These are phyloP conservation scores for human (Homo sapiens) DNA, from an alignment of 2,113 vertebrate genomes.

Conservation along the genomic window GRCh38 chr7:48329001-48329500, in stretches of 20 bases:
- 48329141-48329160: not conserved
- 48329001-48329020: not conserved
- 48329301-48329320: not conserved
- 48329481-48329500: not conserved
- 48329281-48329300: not conserved
- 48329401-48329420: too few relatives aligned
- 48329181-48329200: not conserved
- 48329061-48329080: not conserved
- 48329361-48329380: not conserved
- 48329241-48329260: not conserved
- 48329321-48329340: not conserved
- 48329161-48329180: too few relatives aligned
- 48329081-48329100: not conserved
- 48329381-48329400: not conserved
- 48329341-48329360: not conserved
- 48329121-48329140: not conserved
- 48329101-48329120: not conserved
- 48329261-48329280: not conserved
- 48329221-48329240: accelerated
- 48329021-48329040: not conserved
- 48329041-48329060: not conserved
- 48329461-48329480: not conserved
- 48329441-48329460: accelerated
- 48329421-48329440: not conserved
- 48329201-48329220: too few relatives aligned